Percentiles rank a stretch among this genome's conserved stretches.
Conservation (phyloP, 64 coral and sea anemone genomes). For the Montipora foliosa region DNA sequence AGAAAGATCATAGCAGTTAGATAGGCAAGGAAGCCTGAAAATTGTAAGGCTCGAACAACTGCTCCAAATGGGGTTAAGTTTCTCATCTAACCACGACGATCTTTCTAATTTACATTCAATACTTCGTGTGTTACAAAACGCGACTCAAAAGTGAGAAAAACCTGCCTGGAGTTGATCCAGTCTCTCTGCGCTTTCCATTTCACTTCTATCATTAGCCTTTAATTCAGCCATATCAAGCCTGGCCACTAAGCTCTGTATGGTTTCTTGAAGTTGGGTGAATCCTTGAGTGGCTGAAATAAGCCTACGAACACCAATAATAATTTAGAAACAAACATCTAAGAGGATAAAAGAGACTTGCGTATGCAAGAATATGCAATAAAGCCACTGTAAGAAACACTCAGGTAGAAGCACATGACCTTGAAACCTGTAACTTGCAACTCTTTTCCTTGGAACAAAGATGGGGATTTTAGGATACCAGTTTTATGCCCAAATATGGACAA, state of each 20-base stretch:
- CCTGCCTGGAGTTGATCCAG: constrained; percentile 63
- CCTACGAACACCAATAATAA: background rate
- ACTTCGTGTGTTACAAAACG: no score
- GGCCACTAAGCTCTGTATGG: constrained; percentile 56
- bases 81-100: no score
- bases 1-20: no score
- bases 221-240: constrained; percentile 75
- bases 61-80: no score
- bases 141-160: background rate
- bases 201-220: constrained; percentile 4
- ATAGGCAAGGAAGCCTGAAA: no score
- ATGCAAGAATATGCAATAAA: background rate
- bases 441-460: no score
- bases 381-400: background rate
- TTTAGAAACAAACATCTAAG: background rate
- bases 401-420: no score
- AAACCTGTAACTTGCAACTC: no score
- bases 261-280: constrained; percentile 76
- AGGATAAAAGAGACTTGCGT: background rate
- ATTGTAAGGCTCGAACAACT: no score
- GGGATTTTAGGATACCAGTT: no score
- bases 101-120: no score
- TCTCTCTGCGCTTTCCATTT: constrained; percentile 69
- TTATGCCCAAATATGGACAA: no score
- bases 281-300: constrained; percentile 51